Evolutionary conservation across 2,113 vertebrate genomes (phyloP).

Genomic region (Pundamilia nyererei): DNA sequence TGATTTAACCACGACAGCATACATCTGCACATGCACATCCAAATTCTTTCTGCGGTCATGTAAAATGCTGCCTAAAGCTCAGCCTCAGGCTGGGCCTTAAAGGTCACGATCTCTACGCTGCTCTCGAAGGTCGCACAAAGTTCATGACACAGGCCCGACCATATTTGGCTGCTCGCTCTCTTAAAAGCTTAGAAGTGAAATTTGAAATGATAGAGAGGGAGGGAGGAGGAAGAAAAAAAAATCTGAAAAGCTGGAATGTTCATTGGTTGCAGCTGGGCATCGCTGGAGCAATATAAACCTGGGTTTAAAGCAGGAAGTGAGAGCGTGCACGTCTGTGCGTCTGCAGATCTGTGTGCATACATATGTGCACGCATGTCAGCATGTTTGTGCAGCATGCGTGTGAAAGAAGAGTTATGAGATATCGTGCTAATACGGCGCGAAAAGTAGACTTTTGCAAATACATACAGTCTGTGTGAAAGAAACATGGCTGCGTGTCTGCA

Average conservation of each 20-base stretch:
- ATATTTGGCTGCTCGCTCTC: slow-evolving; percentile 60
- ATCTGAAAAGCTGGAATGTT: slow-evolving; percentile 60
- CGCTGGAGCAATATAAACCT: slow-evolving; percentile 57
- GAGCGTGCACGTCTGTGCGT: not conserved
- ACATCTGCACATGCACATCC: not conserved
- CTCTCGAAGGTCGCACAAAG: slow-evolving; percentile 62
- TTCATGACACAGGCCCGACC: slow-evolving; percentile 57
- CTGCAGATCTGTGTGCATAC: not conserved
- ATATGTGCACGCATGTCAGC: slow-evolving; percentile 4
- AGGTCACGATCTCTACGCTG: slow-evolving; percentile 56
- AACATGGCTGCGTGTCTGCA: slow-evolving; percentile 4
- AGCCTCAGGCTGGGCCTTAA: slow-evolving; percentile 52
- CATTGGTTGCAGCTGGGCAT: slow-evolving; percentile 74
- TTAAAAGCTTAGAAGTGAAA: slow-evolving; percentile 68
- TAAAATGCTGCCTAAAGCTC: slow-evolving; percentile 37
- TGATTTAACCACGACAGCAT: not conserved
- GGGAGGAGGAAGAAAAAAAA: not conserved
- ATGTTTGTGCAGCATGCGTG: slow-evolving; percentile 23
- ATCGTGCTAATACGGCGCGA: slow-evolving; percentile 33
- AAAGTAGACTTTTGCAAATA: slow-evolving; percentile 41
- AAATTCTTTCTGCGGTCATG: not conserved
- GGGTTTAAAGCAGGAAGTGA: slow-evolving; percentile 65
- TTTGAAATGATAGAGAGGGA: slow-evolving; percentile 61
- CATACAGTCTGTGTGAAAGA: not conserved
- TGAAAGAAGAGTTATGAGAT: slow-evolving; percentile 21